Evolutionary conservation across 2,888 invertebrate species (phyloP).

Genomic region (Gryllus longicercus): DNA sequence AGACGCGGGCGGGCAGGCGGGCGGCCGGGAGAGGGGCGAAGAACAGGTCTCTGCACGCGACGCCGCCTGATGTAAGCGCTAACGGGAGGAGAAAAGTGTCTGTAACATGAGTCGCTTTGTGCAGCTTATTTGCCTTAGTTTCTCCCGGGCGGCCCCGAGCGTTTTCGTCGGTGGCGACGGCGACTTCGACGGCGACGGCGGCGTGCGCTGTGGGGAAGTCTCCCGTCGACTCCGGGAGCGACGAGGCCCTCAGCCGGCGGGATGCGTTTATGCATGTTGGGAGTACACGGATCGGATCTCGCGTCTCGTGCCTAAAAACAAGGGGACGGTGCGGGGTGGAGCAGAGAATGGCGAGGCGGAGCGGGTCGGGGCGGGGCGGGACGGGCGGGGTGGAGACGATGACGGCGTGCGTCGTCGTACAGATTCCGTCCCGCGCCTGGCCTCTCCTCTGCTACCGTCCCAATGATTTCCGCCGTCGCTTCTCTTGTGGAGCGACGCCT

Average conservation of each 20-base stretch:
- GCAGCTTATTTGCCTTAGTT: neutral
- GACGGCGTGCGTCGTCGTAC: too few relatives aligned
- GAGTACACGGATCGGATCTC: too few relatives aligned
- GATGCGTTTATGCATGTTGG: neutral
- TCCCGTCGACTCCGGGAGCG: neutral
- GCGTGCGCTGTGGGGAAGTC: neutral
- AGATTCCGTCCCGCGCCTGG: too few relatives aligned
- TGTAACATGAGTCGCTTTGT: constrained; percentile 17
- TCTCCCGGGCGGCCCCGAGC: neutral
- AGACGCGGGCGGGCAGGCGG: neutral
- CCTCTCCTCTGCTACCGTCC: too few relatives aligned
- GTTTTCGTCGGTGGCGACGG: neutral
- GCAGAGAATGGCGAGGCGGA: too few relatives aligned
- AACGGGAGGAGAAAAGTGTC: neutral
- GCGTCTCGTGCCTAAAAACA: too few relatives aligned
- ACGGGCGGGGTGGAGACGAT: too few relatives aligned
- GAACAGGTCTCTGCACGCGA: constrained; percentile 11
- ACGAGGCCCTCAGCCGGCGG: neutral
- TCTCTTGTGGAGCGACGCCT: too few relatives aligned
- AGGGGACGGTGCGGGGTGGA: too few relatives aligned
- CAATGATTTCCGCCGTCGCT: too few relatives aligned
- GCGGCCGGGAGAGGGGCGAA: neutral
- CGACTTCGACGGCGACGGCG: neutral
- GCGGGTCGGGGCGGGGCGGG: too few relatives aligned
- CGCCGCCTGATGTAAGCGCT: constrained; percentile 11